Base-by-base conservation (phyloP, 2,888 invertebrate genomes). In the Eurytoma adleriae region DNA sequence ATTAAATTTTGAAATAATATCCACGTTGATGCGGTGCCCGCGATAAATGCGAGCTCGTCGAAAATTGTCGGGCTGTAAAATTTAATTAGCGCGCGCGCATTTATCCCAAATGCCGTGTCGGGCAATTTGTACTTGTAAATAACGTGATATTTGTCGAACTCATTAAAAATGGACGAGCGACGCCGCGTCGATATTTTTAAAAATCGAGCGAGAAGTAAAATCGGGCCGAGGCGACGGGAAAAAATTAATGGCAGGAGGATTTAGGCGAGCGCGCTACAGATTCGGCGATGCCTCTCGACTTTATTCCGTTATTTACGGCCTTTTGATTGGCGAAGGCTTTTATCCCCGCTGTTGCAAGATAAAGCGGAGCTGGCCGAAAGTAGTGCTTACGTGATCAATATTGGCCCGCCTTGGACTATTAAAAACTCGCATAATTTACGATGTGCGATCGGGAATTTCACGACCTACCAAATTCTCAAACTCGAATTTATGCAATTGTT, bases 281-380 rank as follows among this genome's bases (percentile, higher is more conserved):
- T 56, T n/a, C 56, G 40, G 40, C 40, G 40, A 40, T 40, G 40
- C 10, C 40, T 40, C 40, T 7, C 40, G 40, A 24, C 74, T 81
- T 81, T 74, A 74, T 67, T 67, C 40, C 75, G 67, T 75, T 76
- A 81, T 82, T 82, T 82, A 82, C 79, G 79, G 62, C 40, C 64
- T 77, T 79, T 82, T 82, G 74, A 82, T 82, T 79, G 79, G 73
- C 82, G 62, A 82, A 82, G 79, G 82, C 79, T 82, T 82, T 82
- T 82, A 82, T 79, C 79, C 82, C 1, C 16, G 40, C 74, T 68
- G 71, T n/a, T 18, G 66, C 61, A 64, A 72, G 81, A 81, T 76
- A 81, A 78, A 78, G 74, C 78, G 50, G 77, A 50, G 56, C 54
- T 68, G 52, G 56, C 66, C 67, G 56, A 81, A 74, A 78, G 81